Percentiles rank a stretch among this genome's conserved stretches.
These are phyloP conservation scores for Nesidiocoris tenuis DNA, from an alignment of 2,888 invertebrate genomes.

Conservation along the genomic window DNA sequence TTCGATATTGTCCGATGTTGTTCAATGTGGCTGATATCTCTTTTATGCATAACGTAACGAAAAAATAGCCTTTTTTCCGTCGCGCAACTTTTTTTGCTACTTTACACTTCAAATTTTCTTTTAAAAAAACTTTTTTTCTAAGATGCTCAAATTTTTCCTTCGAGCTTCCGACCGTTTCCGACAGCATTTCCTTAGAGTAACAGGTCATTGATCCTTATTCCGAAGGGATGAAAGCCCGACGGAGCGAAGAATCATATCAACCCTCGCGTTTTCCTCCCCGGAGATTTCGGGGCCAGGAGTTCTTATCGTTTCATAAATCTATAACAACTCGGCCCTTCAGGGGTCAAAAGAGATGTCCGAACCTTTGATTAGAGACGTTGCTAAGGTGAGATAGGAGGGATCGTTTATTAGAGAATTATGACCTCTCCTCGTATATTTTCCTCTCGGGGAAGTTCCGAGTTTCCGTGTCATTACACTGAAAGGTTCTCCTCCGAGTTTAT, in stretches of 20 bases:
- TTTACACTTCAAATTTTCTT: too few species aligned
- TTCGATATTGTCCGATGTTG: too few species aligned
- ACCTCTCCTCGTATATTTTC: constrained; percentile 6
- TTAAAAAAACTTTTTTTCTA: too few species aligned
- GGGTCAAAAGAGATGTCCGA: not conserved
- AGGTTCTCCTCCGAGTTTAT: constrained; percentile 27
- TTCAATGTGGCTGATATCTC: too few species aligned
- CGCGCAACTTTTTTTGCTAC: too few species aligned
- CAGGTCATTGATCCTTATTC: too few species aligned
- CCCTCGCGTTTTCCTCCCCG: not conserved
- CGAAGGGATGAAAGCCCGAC: constrained; percentile 1
- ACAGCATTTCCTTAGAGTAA: too few species aligned
- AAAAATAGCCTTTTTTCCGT: too few species aligned
- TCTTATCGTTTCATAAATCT: constrained; percentile 50
- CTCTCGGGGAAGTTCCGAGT: constrained; percentile 15
- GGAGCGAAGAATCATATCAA: constrained; percentile 18
- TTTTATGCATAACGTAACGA: too few species aligned
- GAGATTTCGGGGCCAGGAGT: not conserved
- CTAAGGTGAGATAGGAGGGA: constrained; percentile 28
- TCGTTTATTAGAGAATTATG: constrained; percentile 45
- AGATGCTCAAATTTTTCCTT: too few species aligned
- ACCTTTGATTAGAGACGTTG: constrained; percentile 38
- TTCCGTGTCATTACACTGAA: constrained; percentile 43
- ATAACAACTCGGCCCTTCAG: constrained; percentile 42
- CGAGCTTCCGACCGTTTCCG: too few species aligned